A percentile compares a stretch with the other conserved stretches of the same genome.
Evolutionary conservation across 1,140 invertebrate species (phyloP).

Genomic region (Argopecten irradians): DNA sequence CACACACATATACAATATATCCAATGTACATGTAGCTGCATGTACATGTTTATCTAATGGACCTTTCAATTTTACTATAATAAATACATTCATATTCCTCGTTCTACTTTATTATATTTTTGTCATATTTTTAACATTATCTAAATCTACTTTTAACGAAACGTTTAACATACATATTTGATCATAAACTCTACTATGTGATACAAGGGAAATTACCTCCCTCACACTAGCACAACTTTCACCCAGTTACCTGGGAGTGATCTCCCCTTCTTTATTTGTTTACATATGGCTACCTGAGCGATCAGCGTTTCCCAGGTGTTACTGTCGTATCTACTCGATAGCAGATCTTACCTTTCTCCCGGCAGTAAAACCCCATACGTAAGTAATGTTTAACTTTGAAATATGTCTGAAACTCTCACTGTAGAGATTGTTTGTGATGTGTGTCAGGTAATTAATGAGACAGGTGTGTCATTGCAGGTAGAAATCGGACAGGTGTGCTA

Average conservation of each 20-base stretch:
- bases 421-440: background rate
- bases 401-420: background rate
- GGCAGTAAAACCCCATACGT: background rate
- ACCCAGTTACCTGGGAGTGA: background rate
- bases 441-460: background rate
- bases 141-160: too few species aligned
- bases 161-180: too few species aligned
- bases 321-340: background rate
- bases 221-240: background rate
- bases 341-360: background rate
- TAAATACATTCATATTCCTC: too few species aligned
- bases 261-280: background rate
- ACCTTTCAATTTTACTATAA: too few species aligned
- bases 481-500: constrained; percentile 12
- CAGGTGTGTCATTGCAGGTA: background rate
- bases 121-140: too few species aligned
- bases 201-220: too few species aligned
- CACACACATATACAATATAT: too few species aligned
- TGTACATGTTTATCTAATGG: too few species aligned
- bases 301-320: constrained; percentile 1
- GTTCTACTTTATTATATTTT: too few species aligned
- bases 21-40: too few species aligned
- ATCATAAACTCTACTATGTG: too few species aligned
- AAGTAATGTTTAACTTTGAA: background rate
- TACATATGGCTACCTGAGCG: constrained; percentile 2